Evolutionary conservation across 2,113 vertebrate genomes (phyloP).

Genomic region (Prietella phreatophila): DNA sequence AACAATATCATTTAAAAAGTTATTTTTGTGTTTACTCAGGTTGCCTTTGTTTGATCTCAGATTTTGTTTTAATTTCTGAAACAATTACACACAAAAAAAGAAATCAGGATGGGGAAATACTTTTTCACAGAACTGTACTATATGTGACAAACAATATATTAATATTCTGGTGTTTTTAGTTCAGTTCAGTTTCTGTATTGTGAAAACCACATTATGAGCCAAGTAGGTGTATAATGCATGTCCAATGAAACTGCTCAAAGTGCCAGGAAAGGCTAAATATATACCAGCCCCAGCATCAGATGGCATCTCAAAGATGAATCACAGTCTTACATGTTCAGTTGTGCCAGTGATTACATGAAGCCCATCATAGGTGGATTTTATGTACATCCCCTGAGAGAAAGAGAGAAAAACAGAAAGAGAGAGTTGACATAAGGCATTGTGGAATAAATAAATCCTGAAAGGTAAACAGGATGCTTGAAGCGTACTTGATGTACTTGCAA

Average conservation of each 20-base stretch:
- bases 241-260: not conserved
- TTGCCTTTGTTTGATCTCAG: too few relatives aligned
- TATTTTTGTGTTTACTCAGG: too few relatives aligned
- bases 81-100: too few relatives aligned
- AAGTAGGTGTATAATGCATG: not conserved
- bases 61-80: too few relatives aligned
- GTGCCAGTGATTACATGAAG: slow-evolving; percentile 95
- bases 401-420: slow-evolving; percentile 30
- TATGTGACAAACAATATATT: not conserved
- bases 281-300: slow-evolving; percentile 22
- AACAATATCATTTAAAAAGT: too few relatives aligned
- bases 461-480: slow-evolving; percentile 18
- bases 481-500: not conserved
- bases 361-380: slow-evolving; percentile 96
- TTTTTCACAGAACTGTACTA: too few relatives aligned
- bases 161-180: not conserved
- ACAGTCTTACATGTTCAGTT: slow-evolving; percentile 83
- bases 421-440: not conserved
- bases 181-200: not conserved
- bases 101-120: too few relatives aligned
- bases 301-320: slow-evolving; percentile 19
- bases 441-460: slow-evolving; percentile 17
- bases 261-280: slow-evolving; percentile 35
- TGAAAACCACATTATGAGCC: not conserved
- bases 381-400: slow-evolving; percentile 88